Percentiles rank a stretch among this genome's conserved stretches.
phyloP scores from a whole-genome alignment of 2,888 invertebrate species.

The Calameuta pallipes region DNA sequence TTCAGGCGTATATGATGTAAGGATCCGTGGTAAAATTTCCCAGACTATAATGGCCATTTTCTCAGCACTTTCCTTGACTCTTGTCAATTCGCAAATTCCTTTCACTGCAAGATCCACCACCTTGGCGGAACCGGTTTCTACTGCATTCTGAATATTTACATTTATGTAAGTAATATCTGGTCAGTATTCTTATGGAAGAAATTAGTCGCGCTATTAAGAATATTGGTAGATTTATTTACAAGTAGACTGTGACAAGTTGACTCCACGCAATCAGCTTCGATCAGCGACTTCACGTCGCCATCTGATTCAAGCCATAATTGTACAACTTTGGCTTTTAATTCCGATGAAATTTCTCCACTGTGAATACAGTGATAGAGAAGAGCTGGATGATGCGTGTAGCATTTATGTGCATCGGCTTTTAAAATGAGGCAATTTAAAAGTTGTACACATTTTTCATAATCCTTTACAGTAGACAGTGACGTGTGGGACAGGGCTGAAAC shows the following conservation, averaged over 20 bases:
- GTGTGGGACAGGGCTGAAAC: slow-evolving; percentile 29
- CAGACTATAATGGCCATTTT: slow-evolving; percentile 33
- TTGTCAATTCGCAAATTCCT: slow-evolving; percentile 29
- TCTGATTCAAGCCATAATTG: slow-evolving; percentile 43
- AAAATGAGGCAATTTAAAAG: slow-evolving; percentile 26
- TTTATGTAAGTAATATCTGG: not conserved
- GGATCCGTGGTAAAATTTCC: slow-evolving; percentile 35
- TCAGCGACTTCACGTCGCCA: slow-evolving; percentile 28
- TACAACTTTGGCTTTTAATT: slow-evolving; percentile 30
- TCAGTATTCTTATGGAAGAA: not conserved
- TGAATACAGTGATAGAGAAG: slow-evolving; percentile 35
- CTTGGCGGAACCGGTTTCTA: slow-evolving; percentile 8
- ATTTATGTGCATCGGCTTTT: slow-evolving; percentile 30
- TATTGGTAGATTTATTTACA: slow-evolving; percentile 18
- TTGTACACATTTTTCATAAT: slow-evolving; percentile 26
- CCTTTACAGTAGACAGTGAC: slow-evolving; percentile 11
- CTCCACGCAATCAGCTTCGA: slow-evolving; percentile 21
- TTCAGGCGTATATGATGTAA: slow-evolving; percentile 17
- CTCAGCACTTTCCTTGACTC: slow-evolving; percentile 18
- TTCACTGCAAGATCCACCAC: slow-evolving; percentile 26
- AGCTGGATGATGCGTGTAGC: slow-evolving; percentile 44
- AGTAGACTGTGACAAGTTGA: slow-evolving; percentile 31
- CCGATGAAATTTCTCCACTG: slow-evolving; percentile 28
- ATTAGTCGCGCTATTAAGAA: not conserved
- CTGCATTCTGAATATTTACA: slow-evolving; percentile 7